Evolutionary conservation across 2,888 invertebrate species (phyloP).

Genomic region (Formica aserva): DNA sequence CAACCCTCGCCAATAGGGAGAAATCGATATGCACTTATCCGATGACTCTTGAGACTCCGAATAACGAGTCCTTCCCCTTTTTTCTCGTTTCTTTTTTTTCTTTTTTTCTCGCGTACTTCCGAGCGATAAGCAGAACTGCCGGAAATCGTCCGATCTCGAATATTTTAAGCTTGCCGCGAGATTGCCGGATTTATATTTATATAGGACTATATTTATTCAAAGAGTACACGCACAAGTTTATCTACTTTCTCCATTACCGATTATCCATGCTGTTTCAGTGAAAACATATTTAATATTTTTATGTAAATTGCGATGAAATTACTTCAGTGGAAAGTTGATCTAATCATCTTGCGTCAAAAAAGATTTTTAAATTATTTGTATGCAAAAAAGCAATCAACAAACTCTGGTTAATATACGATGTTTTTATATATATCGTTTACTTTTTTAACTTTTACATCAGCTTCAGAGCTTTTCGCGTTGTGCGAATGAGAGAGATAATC

Average conservation of each 20-base stretch:
- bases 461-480: neutral
- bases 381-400: neutral
- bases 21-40: constrained; percentile 83
- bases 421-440: neutral
- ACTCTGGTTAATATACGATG: neutral
- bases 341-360: neutral
- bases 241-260: neutral
- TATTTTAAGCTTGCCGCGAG: constrained; percentile 23
- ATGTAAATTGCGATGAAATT: neutral
- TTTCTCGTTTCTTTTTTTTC: constrained; percentile 7
- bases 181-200: constrained; percentile 27
- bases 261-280: neutral
- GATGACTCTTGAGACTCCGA: constrained; percentile 73
- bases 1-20: constrained; percentile 72
- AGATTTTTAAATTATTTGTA: neutral
- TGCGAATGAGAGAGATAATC: neutral
- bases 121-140: constrained; percentile 55
- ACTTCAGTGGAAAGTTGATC: neutral
- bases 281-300: neutral
- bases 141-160: constrained; percentile 51
- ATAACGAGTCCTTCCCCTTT: constrained; percentile 54
- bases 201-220: neutral
- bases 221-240: neutral
- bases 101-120: constrained; percentile 17
- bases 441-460: neutral